Evolutionary conservation across 2,888 invertebrate genomes (phyloP).

Genomic region (Andrena minutula): DNA sequence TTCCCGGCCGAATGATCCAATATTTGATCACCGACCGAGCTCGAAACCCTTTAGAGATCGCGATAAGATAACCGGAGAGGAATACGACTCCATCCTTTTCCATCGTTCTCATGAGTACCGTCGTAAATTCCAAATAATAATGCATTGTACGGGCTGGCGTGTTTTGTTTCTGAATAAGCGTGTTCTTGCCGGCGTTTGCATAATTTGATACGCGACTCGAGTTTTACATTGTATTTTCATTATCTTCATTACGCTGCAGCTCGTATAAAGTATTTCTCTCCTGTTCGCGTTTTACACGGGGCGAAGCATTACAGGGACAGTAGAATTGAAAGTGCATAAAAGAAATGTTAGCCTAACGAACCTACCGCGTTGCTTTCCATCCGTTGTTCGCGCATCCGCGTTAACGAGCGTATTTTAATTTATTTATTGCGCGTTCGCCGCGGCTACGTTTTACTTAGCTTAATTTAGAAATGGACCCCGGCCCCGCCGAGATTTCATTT

Average conservation of each 20-base stretch:
- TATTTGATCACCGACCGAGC: slow-evolving; percentile 24
- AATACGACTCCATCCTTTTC: slow-evolving; percentile 51
- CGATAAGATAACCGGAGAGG: slow-evolving; percentile 54
- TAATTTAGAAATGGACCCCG: slow-evolving; percentile 35
- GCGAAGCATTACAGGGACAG: slow-evolving; percentile 22
- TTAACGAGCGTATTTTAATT: neutral
- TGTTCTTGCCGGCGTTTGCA: slow-evolving; percentile 50
- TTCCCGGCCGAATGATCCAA: neutral
- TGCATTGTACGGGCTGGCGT: slow-evolving; percentile 49
- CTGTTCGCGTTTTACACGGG: slow-evolving; percentile 14
- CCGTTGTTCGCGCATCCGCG: neutral
- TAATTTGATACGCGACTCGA: slow-evolving; percentile 54
- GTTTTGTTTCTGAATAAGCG: slow-evolving; percentile 59
- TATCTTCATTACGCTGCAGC: slow-evolving; percentile 55
- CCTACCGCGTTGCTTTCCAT: neutral
- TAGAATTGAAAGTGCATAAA: neutral
- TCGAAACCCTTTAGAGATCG: slow-evolving; percentile 42
- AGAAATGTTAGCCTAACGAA: neutral
- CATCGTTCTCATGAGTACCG: slow-evolving; percentile 45
- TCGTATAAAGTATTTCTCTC: slow-evolving; percentile 30
- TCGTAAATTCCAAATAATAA: slow-evolving; percentile 59
- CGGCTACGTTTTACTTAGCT: neutral
- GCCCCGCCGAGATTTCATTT: slow-evolving; percentile 22
- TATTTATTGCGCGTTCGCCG: neutral
- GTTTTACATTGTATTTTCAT: slow-evolving; percentile 60